Conservation (phyloP, 2,888 invertebrate genomes). For the Philaethria dido region DNA sequence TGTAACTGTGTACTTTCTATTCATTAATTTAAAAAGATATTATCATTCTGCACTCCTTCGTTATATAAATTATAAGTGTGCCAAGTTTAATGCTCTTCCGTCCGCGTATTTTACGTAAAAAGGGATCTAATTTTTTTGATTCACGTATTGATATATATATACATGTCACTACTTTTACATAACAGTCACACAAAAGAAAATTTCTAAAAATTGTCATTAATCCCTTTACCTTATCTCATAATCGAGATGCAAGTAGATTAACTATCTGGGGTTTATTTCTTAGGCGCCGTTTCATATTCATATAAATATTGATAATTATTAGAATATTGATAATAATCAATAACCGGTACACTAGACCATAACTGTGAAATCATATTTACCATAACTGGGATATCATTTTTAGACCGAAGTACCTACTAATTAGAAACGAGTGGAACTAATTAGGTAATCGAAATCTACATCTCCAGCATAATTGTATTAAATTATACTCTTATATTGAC, state of each 20-base stretch:
- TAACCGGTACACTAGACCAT: not conserved
- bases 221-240: not conserved
- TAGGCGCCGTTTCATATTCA: conserved; percentile 1
- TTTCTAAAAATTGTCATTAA: not conserved
- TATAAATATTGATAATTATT: conserved; percentile 11
- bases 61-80: no score
- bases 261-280: not conserved
- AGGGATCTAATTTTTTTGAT: no score
- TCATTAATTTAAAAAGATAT: no score
- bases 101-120: no score
- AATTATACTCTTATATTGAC: conserved; percentile 19
- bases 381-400: not conserved
- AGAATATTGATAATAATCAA: not conserved
- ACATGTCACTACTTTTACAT: no score
- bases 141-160: no score
- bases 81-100: no score
- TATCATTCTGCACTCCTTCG: no score
- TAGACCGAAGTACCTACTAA: conserved; percentile 2
- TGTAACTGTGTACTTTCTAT: no score
- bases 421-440: conserved; percentile 14
- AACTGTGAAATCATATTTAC: conserved; percentile 4
- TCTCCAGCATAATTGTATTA: conserved; percentile 9
- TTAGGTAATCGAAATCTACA: conserved; percentile 15
- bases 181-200: no score
- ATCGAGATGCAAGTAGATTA: not conserved